These are phyloP conservation scores for Rambutsinella grinnellia DNA, from an alignment of 2,888 invertebrate genomes.

Conservation along the genomic window DNA sequence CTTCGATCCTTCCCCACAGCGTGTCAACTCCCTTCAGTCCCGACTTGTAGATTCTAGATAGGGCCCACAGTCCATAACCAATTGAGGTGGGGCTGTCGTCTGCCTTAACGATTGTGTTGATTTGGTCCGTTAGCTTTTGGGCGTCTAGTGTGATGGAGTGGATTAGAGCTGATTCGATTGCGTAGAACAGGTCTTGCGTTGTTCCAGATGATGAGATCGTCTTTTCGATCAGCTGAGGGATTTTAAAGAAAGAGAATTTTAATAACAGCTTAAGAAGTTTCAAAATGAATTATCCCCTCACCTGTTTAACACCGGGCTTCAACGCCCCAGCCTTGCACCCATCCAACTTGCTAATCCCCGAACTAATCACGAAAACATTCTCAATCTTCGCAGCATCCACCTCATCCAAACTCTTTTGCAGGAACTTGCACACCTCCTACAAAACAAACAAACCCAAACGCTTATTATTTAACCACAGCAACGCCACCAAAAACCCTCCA, in stretches of 20 bases:
- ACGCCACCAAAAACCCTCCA: neutral
- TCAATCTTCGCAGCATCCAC: conserved; percentile 62
- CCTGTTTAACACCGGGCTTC: conserved; percentile 61
- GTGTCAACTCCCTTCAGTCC: conserved; percentile 59
- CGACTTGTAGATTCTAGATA: conserved; percentile 47
- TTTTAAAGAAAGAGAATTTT: no score
- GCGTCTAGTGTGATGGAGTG: no score
- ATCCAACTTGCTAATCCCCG: conserved; percentile 55
- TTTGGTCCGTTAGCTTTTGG: no score
- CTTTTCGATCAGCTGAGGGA: neutral
- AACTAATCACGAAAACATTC: conserved; percentile 48
- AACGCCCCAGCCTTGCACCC: conserved; percentile 56
- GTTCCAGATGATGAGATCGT: no score
- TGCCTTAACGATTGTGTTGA: conserved; percentile 59
- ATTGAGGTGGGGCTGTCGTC: conserved; percentile 62
- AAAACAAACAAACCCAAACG: neutral
- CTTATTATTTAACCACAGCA: no score
- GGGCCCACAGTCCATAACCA: conserved; percentile 63
- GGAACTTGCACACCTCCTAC: conserved; percentile 63
- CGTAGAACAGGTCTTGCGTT: conserved; percentile 63
- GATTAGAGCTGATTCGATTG: no score
- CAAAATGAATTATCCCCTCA: conserved; percentile 6
- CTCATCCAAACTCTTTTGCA: conserved; percentile 55
- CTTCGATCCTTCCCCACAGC: conserved; percentile 83
- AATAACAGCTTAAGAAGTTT: neutral